Percentiles rank a stretch among this genome's conserved stretches.
Evolutionary conservation across 2,113 vertebrate genomes (phyloP).

Genomic region (Salminus brasiliensis): DNA sequence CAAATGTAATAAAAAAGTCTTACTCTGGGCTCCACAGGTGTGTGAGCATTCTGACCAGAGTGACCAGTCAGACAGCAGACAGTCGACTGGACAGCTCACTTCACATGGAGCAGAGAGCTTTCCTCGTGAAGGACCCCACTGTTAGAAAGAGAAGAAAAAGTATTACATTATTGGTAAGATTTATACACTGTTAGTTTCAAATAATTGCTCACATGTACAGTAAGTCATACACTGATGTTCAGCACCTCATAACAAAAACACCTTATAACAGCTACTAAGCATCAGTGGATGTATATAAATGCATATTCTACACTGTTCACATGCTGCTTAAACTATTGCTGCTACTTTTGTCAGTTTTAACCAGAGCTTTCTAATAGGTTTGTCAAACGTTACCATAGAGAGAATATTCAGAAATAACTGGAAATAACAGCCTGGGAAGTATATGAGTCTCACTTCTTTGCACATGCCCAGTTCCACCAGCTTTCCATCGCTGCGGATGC

Average conservation of each 20-base stretch:
- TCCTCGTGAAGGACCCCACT: conserved; percentile 79
- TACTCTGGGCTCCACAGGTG: conserved; percentile 88
- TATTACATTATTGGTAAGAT: not conserved
- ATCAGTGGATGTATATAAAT: too few species aligned
- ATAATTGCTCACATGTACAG: too few species aligned
- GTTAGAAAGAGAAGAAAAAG: conserved; percentile 21
- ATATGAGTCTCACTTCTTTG: conserved; percentile 83
- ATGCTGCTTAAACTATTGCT: too few species aligned
- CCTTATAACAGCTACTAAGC: too few species aligned
- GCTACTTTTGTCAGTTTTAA: too few species aligned
- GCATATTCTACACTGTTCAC: too few species aligned
- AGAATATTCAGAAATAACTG: too few species aligned
- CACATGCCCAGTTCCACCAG: conserved; percentile 76
- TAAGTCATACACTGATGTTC: too few species aligned
- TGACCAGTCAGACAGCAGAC: conserved; percentile 89
- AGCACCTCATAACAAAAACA: too few species aligned
- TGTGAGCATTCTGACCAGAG: conserved; percentile 89
- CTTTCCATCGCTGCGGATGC: conserved; percentile 85
- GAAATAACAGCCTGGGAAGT: too few species aligned
- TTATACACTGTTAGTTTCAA: not conserved
- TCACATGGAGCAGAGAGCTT: conserved; percentile 77
- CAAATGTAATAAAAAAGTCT: not conserved
- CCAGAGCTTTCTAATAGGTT: too few species aligned
- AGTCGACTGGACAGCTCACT: conserved; percentile 89
- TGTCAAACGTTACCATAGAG: too few species aligned